Base-by-base conservation (phyloP, 2,113 vertebrate species). In the Rhinopomastus cyanomelas region DNA sequence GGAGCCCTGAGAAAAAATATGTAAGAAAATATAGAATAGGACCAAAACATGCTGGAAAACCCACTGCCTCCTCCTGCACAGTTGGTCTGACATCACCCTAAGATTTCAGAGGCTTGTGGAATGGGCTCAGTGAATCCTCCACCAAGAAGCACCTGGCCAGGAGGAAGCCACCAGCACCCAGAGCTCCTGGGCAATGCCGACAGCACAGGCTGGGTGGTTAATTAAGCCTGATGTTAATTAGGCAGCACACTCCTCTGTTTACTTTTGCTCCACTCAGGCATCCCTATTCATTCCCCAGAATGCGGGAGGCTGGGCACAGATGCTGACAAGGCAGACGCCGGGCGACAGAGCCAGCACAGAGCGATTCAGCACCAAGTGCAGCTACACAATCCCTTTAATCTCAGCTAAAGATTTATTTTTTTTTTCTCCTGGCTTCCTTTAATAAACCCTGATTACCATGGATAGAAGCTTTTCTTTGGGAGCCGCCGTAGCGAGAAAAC, bases 281-380 rank as follows among this genome's bases (percentile, higher is more conserved):
- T 30, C 6, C 74, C 78, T 85, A 18, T 72, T 88, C 64, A 67
- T 87, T 64, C 72, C 74, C 84, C 4, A 8, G 95, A 88, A 92
- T 52, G 66, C 26, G 4, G 76, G 91, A 88, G 92, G 65, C 85
- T 5, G n/a, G 52, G 64, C 78, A 49, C 30, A 73, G 90, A 79
- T 88, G 81, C 85, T 94, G 95, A 95, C 62, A 3, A 93, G 57
- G 78, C 94, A 55, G 82, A 93, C 44, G 5, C 95, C 87, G 86
- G 71, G 87, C 8, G 30, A 95, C 13, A 3, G 88, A 94, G 84
- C 84, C 16, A 20, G 85, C 72, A 34, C 85, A 0, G 23, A 56
- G 93, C 89, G 30, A 96, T 94, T 95, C 97, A 97, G 95, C 96
- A 92, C 87, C 95, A 91, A 97, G 85, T 87, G 92, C 89, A 94